A percentile compares a stretch with the other conserved stretches of the same genome.
Evolutionary conservation across 2,113 vertebrate species (phyloP).

Genomic region (Vanacampus margaritifer): DNA sequence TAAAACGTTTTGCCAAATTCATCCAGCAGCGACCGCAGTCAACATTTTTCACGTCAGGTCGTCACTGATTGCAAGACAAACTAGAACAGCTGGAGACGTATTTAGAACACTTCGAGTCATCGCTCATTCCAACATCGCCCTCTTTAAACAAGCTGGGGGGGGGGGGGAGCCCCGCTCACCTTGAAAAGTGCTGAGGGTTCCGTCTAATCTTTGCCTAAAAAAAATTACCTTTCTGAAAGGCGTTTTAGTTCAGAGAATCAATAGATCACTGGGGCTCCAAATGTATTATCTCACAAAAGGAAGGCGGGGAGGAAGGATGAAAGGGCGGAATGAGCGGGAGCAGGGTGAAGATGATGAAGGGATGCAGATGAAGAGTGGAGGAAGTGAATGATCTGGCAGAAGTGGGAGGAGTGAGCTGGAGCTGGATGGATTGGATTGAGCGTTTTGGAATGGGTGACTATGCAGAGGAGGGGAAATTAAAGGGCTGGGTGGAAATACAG

Average conservation of each 20-base stretch:
- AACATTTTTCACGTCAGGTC: background rate
- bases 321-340: conserved; percentile 9
- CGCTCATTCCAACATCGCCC: conserved; percentile 13
- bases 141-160: conserved; percentile 48
- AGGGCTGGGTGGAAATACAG: background rate
- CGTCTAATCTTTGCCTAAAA: conserved; percentile 64
- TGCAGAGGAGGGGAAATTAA: background rate
- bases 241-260: conserved; percentile 61
- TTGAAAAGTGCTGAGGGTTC: conserved; percentile 63
- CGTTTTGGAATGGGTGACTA: background rate
- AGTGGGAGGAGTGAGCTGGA: conserved; percentile 24
- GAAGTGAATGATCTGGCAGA: conserved; percentile 34
- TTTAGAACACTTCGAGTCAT: conserved; percentile 12
- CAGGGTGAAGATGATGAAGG: conserved; percentile 21
- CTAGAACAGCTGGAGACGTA: background rate
- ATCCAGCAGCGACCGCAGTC: background rate
- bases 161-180: conserved; percentile 58
- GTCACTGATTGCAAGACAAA: background rate
- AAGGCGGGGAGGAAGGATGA: conserved; percentile 26
- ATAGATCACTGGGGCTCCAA: conserved; percentile 75
- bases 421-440: conserved; percentile 23
- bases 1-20: background rate
- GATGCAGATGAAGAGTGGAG: conserved; percentile 23
- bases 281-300: conserved; percentile 73
- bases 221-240: conserved; percentile 64